Conservation (phyloP, 2,113 vertebrate species). For the Calyptommatus sinebrachiatus region DNA sequence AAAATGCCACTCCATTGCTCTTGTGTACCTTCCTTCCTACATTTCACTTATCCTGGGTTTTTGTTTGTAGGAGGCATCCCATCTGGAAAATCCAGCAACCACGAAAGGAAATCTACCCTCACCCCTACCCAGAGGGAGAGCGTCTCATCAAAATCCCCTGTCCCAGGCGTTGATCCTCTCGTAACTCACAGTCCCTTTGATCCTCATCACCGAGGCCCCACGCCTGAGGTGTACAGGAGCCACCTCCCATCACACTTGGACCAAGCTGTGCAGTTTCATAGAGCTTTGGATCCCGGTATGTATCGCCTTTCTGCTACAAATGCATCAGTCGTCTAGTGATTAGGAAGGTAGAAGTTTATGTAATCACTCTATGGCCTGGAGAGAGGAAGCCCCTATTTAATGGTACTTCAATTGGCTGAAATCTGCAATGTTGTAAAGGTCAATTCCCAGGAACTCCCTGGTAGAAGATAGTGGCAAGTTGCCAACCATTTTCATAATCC, state of each 20-base stretch:
- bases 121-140: constrained; percentile 92
- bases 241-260: constrained; percentile 90
- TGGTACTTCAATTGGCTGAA: no score
- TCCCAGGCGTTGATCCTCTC: constrained; percentile 83
- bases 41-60: constrained; percentile 16
- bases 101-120: constrained; percentile 90
- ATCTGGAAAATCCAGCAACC: constrained; percentile 83
- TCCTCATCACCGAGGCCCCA: constrained; percentile 83
- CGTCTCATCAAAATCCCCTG: constrained; percentile 90
- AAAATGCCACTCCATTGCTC: neutral
- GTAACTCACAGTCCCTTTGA: constrained; percentile 92
- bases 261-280: constrained; percentile 86
- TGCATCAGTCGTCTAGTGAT: neutral
- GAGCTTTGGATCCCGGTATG: constrained; percentile 90
- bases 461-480: no score
- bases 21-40: neutral
- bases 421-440: no score
- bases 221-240: constrained; percentile 84
- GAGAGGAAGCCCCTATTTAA: no score
- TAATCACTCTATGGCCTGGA: no score
- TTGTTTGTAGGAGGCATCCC: constrained; percentile 75
- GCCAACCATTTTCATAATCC: no score
- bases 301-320: constrained; percentile 1
- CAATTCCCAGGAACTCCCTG: no score
- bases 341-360: no score